Conservation (phyloP, 2,113 vertebrate species). For the Andinoacara biseriatus region DNA sequence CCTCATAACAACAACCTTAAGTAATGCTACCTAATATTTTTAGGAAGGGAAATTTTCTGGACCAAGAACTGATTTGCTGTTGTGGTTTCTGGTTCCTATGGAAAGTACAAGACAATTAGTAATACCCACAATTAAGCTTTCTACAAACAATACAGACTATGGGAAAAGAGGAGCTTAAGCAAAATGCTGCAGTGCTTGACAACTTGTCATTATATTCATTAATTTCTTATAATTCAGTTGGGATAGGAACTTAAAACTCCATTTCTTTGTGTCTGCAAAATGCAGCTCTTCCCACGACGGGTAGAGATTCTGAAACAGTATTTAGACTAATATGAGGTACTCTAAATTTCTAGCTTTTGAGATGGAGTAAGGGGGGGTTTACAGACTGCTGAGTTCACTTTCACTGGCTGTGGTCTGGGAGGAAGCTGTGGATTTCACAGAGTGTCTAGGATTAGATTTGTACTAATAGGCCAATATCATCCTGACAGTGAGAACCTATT, state of each 20-base stretch:
- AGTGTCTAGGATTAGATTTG: slow-evolving; percentile 26
- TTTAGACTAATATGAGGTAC: not conserved
- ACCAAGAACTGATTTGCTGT: slow-evolving; percentile 34
- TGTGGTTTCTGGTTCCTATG: slow-evolving; percentile 23
- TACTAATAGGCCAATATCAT: slow-evolving; percentile 28
- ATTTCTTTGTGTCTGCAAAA: not conserved
- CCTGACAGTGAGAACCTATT: not conserved
- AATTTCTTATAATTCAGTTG: not conserved
- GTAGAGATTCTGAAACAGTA: slow-evolving; percentile 8
- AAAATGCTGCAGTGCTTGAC: not conserved
- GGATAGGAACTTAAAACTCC: not conserved
- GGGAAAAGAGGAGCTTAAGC: slow-evolving; percentile 31
- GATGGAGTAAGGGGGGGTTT: slow-evolving; percentile 36
- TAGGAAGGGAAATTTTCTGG: slow-evolving; percentile 31
- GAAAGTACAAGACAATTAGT: slow-evolving; percentile 15
- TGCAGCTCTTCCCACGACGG: not conserved
- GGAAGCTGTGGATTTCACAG: slow-evolving; percentile 20
- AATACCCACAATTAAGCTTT: slow-evolving; percentile 2
- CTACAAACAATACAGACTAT: not conserved
- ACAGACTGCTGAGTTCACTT: slow-evolving; percentile 61
- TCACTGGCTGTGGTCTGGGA: slow-evolving; percentile 53
- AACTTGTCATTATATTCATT: not conserved
- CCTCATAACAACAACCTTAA: slow-evolving; percentile 52
- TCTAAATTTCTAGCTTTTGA: not conserved
- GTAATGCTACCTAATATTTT: slow-evolving; percentile 28